These are phyloP conservation scores for Tribolium madens DNA, from an alignment of 1,140 invertebrate genomes.

Conservation along the genomic window DNA sequence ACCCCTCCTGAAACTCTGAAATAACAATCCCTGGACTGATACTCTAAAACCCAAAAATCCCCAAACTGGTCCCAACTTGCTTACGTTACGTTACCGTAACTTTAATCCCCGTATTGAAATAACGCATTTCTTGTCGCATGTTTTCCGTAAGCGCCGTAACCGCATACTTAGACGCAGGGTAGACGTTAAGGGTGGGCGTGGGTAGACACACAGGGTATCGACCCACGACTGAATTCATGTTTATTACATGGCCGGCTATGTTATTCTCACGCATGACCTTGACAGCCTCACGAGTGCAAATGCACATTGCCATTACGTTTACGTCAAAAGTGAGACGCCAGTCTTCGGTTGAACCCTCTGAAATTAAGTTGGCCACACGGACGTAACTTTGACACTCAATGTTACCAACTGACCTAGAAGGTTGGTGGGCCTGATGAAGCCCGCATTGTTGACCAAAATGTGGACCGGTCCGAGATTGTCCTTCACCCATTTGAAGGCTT, in stretches of 20 bases:
- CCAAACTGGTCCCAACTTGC: neutral
- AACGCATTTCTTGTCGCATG: conserved; percentile 68
- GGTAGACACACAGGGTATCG: conserved; percentile 62
- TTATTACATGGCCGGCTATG: conserved; percentile 60
- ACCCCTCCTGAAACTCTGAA: conserved; percentile 63
- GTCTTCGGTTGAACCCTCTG: conserved; percentile 56
- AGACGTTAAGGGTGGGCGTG: conserved; percentile 63
- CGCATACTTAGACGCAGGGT: conserved; percentile 71
- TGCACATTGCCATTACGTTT: conserved; percentile 70
- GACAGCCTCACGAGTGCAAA: conserved; percentile 71
- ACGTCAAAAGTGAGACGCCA: conserved; percentile 67
- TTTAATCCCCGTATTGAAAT: conserved; percentile 63
- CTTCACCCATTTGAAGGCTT: conserved; percentile 74
- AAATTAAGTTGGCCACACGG: too few relatives aligned
- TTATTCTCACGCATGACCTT: conserved; percentile 68
- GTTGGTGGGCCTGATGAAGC: conserved; percentile 58
- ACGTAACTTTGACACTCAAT: too few relatives aligned
- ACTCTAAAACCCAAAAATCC: conserved; percentile 62
- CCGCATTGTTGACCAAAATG: conserved; percentile 82
- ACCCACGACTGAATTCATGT: conserved; percentile 69
- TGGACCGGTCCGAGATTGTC: conserved; percentile 74
- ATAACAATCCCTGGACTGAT: conserved; percentile 72
- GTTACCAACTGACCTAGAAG: conserved; percentile 54
- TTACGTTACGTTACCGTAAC: conserved; percentile 63
- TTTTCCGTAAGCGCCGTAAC: conserved; percentile 70